phyloP scores from a whole-genome alignment of 1,140 invertebrate genomes.

The Araneus ventricosus region DNA sequence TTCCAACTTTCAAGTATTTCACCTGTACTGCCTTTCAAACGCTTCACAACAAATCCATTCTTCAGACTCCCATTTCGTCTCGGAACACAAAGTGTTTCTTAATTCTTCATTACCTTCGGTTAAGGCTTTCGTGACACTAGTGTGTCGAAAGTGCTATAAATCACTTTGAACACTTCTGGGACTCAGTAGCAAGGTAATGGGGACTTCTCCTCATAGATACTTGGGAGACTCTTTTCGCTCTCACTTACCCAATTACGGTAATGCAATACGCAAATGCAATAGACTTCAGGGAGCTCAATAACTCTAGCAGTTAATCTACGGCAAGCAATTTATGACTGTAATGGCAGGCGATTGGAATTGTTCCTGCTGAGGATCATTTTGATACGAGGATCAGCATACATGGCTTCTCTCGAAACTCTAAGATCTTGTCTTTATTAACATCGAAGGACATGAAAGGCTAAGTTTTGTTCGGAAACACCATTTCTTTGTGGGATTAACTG shows the following conservation, averaged over 20 bases:
- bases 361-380: not conserved
- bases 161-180: constrained; percentile 29
- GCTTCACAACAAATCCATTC: not conserved
- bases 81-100: constrained; percentile 10
- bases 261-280: constrained; percentile 25
- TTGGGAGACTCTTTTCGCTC: not conserved
- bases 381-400: not conserved
- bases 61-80: not conserved
- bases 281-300: not conserved
- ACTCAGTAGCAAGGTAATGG: constrained; percentile 9
- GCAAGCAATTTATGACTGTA: constrained; percentile 26
- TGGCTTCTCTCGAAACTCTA: not conserved
- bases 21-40: not conserved
- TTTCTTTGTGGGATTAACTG: too few species aligned
- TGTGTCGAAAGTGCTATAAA: constrained; percentile 30
- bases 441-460: too few species aligned
- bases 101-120: not conserved
- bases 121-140: constrained; percentile 18
- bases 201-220: not conserved
- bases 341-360: constrained; percentile 16
- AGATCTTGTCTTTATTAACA: too few species aligned
- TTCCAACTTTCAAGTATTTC: not conserved
- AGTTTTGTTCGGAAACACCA: too few species aligned
- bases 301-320: not conserved
- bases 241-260: constrained; percentile 33